Evolutionary conservation across 2,797 vertebrate genomes (phyloP).

Genomic region (Acestrorhynchus altus): DNA sequence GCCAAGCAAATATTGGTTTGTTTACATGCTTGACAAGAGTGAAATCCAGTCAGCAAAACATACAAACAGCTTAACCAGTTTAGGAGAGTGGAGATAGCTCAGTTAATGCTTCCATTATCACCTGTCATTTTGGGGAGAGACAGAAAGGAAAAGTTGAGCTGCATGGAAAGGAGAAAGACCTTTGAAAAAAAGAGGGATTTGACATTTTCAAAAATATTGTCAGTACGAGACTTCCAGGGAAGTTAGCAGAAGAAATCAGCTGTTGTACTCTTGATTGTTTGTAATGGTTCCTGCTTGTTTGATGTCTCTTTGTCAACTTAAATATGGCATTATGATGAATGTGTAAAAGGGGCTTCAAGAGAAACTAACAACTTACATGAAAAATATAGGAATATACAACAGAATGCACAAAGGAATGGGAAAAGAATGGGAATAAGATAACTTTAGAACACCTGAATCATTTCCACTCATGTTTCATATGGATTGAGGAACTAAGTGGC

Average conservation of each 20-base stretch:
- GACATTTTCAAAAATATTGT: background rate
- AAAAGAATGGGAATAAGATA: no score
- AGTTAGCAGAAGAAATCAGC: background rate
- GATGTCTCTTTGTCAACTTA: no score
- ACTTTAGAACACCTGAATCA: no score
- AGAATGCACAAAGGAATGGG: no score
- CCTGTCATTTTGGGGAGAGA: background rate
- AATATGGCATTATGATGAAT: no score
- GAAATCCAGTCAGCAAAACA: background rate
- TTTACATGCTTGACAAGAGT: background rate
- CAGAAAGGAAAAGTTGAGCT: background rate
- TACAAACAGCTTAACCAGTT: background rate
- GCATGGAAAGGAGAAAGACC: background rate
- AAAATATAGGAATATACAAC: no score
- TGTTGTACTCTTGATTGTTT: background rate
- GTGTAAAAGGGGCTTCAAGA: no score
- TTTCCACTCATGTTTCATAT: no score
- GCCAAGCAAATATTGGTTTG: background rate
- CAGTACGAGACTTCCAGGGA: background rate
- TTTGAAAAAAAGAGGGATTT: background rate
- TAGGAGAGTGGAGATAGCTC: background rate
- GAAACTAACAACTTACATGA: no score
- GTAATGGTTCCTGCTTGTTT: no score
- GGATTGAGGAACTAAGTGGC: no score
- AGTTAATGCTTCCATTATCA: background rate